A percentile compares a stretch with the other conserved stretches of the same genome.
Evolutionary conservation across 2,888 invertebrate species (phyloP).

Genomic region (Amitus sp.): DNA sequence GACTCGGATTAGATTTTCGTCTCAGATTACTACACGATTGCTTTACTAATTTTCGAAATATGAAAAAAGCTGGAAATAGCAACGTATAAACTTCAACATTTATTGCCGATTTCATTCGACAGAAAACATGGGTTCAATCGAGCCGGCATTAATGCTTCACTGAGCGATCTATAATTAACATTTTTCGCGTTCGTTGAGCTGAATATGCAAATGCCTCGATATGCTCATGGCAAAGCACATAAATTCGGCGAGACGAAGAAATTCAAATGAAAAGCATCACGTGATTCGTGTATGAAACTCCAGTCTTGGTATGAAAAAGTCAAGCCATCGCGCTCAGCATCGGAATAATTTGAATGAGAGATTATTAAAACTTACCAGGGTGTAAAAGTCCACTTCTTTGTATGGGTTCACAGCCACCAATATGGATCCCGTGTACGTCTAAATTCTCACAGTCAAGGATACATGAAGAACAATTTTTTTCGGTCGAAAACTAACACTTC

Average conservation of each 20-base stretch:
- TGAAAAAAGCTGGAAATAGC: no score
- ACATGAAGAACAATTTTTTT: background rate
- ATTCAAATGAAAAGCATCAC: slow-evolving; percentile 26
- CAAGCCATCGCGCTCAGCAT: background rate
- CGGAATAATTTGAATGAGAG: slow-evolving; percentile 5
- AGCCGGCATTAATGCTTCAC: no score
- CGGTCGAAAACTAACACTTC: no score
- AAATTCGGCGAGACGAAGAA: slow-evolving; percentile 27
- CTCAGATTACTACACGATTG: background rate
- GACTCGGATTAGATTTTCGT: slow-evolving; percentile 13
- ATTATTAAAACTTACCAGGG: slow-evolving; percentile 75
- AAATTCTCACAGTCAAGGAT: slow-evolving; percentile 65
- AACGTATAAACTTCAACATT: no score
- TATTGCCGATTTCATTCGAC: no score
- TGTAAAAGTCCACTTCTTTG: slow-evolving; percentile 90
- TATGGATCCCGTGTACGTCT: slow-evolving; percentile 95
- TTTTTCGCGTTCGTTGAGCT: slow-evolving; percentile 5
- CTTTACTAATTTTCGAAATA: background rate
- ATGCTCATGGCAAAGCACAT: slow-evolving; percentile 17
- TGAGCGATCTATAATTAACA: no score
- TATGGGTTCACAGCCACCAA: slow-evolving; percentile 94
- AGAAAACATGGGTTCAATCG: no score
- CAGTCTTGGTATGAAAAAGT: slow-evolving; percentile 13
- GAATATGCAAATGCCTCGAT: slow-evolving; percentile 16
- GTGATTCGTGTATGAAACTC: slow-evolving; percentile 20